A percentile compares a stretch with the other conserved stretches of the same genome.
Conservation (phyloP, 2,888 invertebrate genomes). For the Stenurella melanura region DNA sequence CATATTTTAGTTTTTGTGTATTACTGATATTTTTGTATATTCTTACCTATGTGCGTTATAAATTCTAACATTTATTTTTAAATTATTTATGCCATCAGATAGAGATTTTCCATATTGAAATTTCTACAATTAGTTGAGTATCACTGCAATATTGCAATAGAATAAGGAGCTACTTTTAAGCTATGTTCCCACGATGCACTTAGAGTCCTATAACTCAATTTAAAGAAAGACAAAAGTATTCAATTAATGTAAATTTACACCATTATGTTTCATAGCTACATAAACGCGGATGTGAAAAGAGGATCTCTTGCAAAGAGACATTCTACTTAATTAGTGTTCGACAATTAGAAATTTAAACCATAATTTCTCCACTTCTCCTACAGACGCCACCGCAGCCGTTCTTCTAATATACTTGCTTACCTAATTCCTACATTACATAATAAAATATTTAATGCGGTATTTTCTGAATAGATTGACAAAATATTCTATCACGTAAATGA, state of each 20-base stretch:
- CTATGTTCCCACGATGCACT: background rate
- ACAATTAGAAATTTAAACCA: slow-evolving; percentile 7
- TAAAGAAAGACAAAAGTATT: background rate
- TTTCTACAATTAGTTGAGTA: too few relatives aligned
- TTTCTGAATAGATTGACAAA: too few relatives aligned
- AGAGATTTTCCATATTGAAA: too few relatives aligned
- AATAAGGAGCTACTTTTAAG: background rate
- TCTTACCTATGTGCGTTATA: too few relatives aligned
- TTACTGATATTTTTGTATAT: too few relatives aligned
- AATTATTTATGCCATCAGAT: too few relatives aligned
- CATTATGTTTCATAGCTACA: background rate
- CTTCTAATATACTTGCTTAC: background rate
- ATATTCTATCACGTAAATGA: too few relatives aligned
- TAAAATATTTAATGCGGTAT: background rate
- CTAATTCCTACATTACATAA: background rate
- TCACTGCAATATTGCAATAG: too few relatives aligned
- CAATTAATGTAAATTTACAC: slow-evolving; percentile 7
- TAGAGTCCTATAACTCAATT: background rate
- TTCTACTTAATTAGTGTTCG: background rate
- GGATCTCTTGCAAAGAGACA: background rate
- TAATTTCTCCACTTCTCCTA: background rate
- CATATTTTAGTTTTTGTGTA: too few relatives aligned
- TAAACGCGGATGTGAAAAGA: background rate
- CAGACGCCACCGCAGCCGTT: background rate
- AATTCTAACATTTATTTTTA: too few relatives aligned